These are phyloP conservation scores for Ellobium chinense DNA, from an alignment of 2,888 invertebrate species.

Conservation along the genomic window DNA sequence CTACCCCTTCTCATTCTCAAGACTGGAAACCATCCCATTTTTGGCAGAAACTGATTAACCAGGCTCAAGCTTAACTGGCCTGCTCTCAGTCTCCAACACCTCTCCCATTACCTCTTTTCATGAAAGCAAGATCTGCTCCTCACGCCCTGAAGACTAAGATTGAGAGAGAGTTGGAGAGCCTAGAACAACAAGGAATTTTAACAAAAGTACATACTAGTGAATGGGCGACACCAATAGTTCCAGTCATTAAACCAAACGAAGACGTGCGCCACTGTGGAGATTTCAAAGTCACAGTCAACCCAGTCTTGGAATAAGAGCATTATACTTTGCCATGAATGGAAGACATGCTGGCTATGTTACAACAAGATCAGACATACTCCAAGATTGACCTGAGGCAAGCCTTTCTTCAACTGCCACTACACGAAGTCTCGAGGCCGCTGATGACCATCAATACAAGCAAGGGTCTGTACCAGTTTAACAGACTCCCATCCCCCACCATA, in stretches of 20 bases:
- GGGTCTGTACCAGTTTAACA: constrained; percentile 51
- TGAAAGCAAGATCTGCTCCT: not conserved
- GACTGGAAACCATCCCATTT: not conserved
- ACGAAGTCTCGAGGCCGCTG: constrained; percentile 49
- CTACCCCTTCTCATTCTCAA: not conserved
- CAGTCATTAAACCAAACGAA: constrained; percentile 37
- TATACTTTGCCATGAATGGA: constrained; percentile 41
- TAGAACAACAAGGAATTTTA: not conserved
- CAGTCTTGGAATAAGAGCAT: not conserved
- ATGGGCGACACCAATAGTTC: no score
- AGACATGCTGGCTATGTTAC: constrained; percentile 46
- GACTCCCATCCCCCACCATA: constrained; percentile 51
- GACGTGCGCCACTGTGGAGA: constrained; percentile 25
- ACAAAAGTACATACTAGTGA: not conserved
- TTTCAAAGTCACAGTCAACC: constrained; percentile 30
- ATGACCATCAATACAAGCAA: constrained; percentile 56
- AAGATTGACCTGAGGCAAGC: constrained; percentile 57
- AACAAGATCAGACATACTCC: constrained; percentile 43
- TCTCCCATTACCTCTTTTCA: not conserved
- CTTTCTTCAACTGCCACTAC: constrained; percentile 54
- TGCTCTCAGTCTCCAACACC: not conserved
- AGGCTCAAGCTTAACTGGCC: not conserved
- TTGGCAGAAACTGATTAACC: not conserved
- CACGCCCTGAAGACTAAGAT: constrained; percentile 10
- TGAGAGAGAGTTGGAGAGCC: constrained; percentile 28